These are phyloP conservation scores for Gymnobelideus leadbeateri DNA, from an alignment of 2,113 vertebrate genomes.

Conservation along the genomic window DNA sequence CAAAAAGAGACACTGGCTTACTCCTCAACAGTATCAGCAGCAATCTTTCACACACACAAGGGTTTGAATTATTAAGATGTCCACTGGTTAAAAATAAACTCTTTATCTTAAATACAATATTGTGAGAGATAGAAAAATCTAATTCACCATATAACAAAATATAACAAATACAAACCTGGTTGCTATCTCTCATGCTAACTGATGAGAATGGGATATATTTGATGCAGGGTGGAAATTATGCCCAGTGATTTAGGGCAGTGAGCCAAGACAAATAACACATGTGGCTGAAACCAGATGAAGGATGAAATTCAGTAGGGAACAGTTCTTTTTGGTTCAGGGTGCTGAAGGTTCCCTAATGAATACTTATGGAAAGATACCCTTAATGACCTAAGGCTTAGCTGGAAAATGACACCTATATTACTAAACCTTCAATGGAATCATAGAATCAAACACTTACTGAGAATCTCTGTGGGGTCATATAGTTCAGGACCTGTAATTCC, in stretches of 20 bases:
- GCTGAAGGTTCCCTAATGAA: constrained; percentile 15
- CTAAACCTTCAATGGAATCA: background rate
- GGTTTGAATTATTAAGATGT: constrained; percentile 58
- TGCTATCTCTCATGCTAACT: constrained; percentile 39
- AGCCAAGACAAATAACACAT: constrained; percentile 21
- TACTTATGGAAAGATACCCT: background rate
- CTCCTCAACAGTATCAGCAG: constrained; percentile 32
- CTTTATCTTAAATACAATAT: constrained; percentile 33
- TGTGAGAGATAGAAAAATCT: constrained; percentile 35
- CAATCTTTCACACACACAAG: constrained; percentile 56
- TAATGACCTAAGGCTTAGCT: background rate
- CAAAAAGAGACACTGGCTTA: constrained; percentile 27
- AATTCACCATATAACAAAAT: constrained; percentile 40
- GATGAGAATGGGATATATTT: constrained; percentile 20
- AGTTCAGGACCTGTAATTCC: background rate
- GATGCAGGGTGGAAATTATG: constrained; percentile 40
- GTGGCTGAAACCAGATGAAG: background rate
- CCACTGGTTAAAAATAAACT: constrained; percentile 41
- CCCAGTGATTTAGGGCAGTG: constrained; percentile 40
- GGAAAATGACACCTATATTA: background rate
- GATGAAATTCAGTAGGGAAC: constrained; percentile 1
- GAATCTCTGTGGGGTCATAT: background rate
- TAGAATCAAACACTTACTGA: background rate
- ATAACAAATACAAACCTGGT: constrained; percentile 32
- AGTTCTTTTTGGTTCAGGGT: background rate